phyloP scores from a whole-genome alignment of 2,113 vertebrate species.

The Bostrychus sinensis region DNA sequence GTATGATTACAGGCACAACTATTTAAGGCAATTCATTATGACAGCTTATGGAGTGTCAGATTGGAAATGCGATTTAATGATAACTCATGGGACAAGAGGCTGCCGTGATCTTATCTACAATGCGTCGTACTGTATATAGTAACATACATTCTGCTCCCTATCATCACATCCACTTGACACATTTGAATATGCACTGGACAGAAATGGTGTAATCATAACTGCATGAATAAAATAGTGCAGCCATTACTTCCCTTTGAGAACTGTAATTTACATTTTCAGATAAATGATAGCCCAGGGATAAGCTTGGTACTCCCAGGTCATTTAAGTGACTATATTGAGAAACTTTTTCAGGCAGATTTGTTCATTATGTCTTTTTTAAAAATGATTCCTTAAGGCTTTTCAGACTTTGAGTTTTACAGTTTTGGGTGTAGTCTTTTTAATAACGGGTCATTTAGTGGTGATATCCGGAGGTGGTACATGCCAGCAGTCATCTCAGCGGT shows the following conservation, averaged over 20 bases:
- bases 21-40: slow-evolving; percentile 55
- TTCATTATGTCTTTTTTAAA: slow-evolving; percentile 44
- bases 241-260: slow-evolving; percentile 64
- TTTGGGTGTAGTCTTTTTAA: slow-evolving; percentile 42
- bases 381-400: slow-evolving; percentile 56
- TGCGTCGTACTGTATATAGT: slow-evolving; percentile 24
- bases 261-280: slow-evolving; percentile 65
- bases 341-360: slow-evolving; percentile 58
- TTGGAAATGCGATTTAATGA: slow-evolving; percentile 33
- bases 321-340: slow-evolving; percentile 47
- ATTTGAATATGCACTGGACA: slow-evolving; percentile 69
- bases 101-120: slow-evolving; percentile 51
- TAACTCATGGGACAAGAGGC: slow-evolving; percentile 8
- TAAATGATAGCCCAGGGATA: slow-evolving; percentile 55
- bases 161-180: slow-evolving; percentile 56
- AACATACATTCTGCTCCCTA: slow-evolving; percentile 27
- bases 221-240: slow-evolving; percentile 71
- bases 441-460: slow-evolving; percentile 59
- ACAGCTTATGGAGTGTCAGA: slow-evolving; percentile 29
- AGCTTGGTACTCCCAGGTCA: slow-evolving; percentile 42
- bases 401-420: slow-evolving; percentile 41
- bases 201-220: slow-evolving; percentile 66
- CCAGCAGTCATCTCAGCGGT: slow-evolving; percentile 19
- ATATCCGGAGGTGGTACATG: slow-evolving; percentile 37
- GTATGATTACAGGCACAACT: neutral